phyloP scores from a whole-genome alignment of 2,113 vertebrate species.

The Equus przewalskii region DNA sequence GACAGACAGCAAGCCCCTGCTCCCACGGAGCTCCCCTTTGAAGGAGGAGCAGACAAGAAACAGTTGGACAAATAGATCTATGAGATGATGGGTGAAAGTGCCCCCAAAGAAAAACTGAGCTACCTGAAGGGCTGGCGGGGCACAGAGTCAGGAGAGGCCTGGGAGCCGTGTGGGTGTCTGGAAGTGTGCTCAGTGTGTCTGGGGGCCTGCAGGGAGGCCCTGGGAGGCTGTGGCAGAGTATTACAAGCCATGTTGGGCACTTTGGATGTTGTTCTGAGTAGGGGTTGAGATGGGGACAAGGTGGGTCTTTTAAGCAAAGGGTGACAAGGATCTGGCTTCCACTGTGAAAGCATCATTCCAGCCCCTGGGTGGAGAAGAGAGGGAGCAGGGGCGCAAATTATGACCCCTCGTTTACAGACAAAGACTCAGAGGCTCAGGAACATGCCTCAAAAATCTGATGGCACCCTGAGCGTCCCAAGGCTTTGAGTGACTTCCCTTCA shows the following conservation, averaged over 20 bases:
- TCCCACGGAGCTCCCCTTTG: not conserved
- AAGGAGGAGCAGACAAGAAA: not conserved
- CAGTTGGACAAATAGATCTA: rapidly evolving
- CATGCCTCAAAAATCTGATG: not conserved
- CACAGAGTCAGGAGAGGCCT: not conserved
- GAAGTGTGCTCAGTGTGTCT: too few species aligned
- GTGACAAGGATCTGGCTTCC: not conserved
- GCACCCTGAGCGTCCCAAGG: rapidly evolving
- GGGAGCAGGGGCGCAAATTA: not conserved
- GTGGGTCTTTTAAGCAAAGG: not conserved
- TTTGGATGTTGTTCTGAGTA: not conserved
- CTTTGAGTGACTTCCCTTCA: too few species aligned
- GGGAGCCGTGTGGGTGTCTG: not conserved
- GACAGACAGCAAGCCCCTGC: not conserved
- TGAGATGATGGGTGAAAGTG: too few species aligned
- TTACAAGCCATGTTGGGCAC: not conserved
- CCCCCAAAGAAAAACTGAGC: not conserved
- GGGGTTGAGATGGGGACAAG: not conserved
- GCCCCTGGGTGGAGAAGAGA: not conserved
- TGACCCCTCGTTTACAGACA: not conserved
- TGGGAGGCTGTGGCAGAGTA: rapidly evolving
- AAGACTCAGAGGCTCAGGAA: not conserved
- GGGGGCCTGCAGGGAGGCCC: not conserved
- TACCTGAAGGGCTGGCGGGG: rapidly evolving
- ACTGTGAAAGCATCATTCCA: not conserved